Evolutionary conservation across 2,888 invertebrate genomes (phyloP).

Genomic region (Orthosia incerta): DNA sequence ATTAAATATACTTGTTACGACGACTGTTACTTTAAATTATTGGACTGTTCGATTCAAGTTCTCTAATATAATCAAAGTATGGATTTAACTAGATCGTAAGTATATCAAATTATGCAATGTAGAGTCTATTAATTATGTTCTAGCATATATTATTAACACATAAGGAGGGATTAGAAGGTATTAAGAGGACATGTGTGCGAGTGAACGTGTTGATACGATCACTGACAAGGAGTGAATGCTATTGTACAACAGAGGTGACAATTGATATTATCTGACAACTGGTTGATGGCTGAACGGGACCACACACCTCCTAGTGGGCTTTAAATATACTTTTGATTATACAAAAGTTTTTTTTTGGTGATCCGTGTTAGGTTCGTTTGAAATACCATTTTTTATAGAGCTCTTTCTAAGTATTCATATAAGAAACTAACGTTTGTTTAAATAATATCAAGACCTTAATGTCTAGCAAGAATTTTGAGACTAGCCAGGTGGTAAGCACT

Average conservation of each 20-base stretch:
- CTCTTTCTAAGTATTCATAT: background rate
- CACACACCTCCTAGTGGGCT: conserved; percentile 71
- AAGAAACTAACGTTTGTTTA: background rate
- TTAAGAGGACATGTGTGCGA: conserved; percentile 61
- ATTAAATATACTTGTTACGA: conserved; percentile 56
- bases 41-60: conserved; percentile 40
- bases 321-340: conserved; percentile 43
- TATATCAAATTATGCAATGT: conserved; percentile 56
- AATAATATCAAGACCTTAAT: background rate
- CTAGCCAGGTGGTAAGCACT: background rate
- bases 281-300: conserved; percentile 79
- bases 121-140: conserved; percentile 53
- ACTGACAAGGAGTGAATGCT: conserved; percentile 74
- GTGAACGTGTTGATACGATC: conserved; percentile 70
- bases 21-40: conserved; percentile 42
- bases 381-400: background rate
- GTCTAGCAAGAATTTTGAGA: background rate
- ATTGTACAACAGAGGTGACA: conserved; percentile 73
- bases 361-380: conserved; percentile 1
- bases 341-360: conserved; percentile 18
- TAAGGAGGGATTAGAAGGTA: conserved; percentile 71
- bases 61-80: conserved; percentile 35
- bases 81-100: conserved; percentile 49
- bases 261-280: conserved; percentile 80
- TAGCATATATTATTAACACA: conserved; percentile 56